Base-by-base conservation (phyloP, 1,140 invertebrate species). In the Tetragonula clypearis region DNA sequence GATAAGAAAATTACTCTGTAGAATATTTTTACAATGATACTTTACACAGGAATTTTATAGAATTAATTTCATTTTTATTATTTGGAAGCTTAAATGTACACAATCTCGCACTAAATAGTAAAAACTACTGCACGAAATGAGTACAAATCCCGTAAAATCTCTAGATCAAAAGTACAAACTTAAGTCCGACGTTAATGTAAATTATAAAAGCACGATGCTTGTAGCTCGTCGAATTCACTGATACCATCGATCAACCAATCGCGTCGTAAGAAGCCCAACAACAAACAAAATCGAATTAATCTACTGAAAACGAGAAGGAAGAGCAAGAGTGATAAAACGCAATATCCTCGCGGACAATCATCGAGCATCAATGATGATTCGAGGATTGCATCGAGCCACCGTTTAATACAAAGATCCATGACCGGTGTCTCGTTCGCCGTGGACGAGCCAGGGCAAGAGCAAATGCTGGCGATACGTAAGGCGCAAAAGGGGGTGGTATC, bases 401-500 rank as follows among this genome's bases (percentile, higher is more conserved):
- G 60, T 72, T 55, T 35, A 30, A 87, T 75, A 66, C 26, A 30
- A 41, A 58, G 79, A 86, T 83, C 58, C 84, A 69, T 41, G 68
- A 55, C 65, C 53, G 55, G 76, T 72, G 84, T 62, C 60, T 62
- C 60, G 60, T 62, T 49, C 66, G 75, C 53, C 66, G 84, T 83
- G 79, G 88, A 88, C 87, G 79, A 49, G 41, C 62, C 75, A 80
- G 86, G 76, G 88, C 83, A 89, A 74, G 58, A 89, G 87, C 75
- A 35, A 80, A 72, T 65, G 79, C 77, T 87, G 87, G 88, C 86
- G 83, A 87, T 85, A 89, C 68, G 85, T 90, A 89, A 91, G 90
- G 90, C 86, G 88, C 87, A 89, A 87, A 91, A 93, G 91, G 92
- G 92, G 92, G 93, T 93, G 93, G 92, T 93, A 91, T 94, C 92